Evolutionary conservation across 1,140 invertebrate genomes (phyloP).

Genomic region (Agrypnia vestita): DNA sequence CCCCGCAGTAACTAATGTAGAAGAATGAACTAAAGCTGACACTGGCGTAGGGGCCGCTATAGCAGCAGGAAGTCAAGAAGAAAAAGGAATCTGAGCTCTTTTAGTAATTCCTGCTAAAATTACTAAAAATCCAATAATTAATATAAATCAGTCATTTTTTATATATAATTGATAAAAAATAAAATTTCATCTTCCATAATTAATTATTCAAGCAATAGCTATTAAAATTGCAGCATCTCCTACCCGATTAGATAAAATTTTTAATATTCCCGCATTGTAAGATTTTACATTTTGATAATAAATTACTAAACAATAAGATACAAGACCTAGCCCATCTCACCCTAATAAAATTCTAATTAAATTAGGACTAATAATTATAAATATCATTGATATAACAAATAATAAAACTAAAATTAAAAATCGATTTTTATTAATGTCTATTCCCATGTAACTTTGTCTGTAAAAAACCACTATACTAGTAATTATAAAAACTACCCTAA

Average conservation of each 20-base stretch:
- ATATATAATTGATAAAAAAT: conserved; percentile 71
- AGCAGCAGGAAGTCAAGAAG: too few relatives aligned
- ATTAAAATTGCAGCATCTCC: conserved; percentile 76
- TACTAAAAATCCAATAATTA: conserved; percentile 64
- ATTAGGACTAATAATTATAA: conserved; percentile 80
- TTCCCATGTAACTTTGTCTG: conserved; percentile 73
- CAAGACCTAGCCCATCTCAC: conserved; percentile 79
- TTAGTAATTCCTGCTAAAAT: too few relatives aligned
- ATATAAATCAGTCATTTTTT: conserved; percentile 66
- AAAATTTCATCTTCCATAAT: conserved; percentile 72
- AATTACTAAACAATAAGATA: conserved; percentile 80
- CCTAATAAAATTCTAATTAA: conserved; percentile 80
- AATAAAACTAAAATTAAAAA: conserved; percentile 76
- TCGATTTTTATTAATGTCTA: conserved; percentile 72
- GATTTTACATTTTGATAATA: conserved; percentile 77
- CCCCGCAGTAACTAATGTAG: too few relatives aligned
- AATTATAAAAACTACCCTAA: conserved; percentile 76
- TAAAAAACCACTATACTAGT: conserved; percentile 77
- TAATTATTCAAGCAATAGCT: conserved; percentile 73
- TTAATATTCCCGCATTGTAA: conserved; percentile 77
- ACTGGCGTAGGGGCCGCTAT: too few relatives aligned
- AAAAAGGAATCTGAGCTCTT: too few relatives aligned
- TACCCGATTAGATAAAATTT: conserved; percentile 76
- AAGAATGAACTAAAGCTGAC: too few relatives aligned
- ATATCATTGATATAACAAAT: conserved; percentile 80